Base-by-base conservation (phyloP, 2,888 invertebrate genomes). In the Venusia cambrica region DNA sequence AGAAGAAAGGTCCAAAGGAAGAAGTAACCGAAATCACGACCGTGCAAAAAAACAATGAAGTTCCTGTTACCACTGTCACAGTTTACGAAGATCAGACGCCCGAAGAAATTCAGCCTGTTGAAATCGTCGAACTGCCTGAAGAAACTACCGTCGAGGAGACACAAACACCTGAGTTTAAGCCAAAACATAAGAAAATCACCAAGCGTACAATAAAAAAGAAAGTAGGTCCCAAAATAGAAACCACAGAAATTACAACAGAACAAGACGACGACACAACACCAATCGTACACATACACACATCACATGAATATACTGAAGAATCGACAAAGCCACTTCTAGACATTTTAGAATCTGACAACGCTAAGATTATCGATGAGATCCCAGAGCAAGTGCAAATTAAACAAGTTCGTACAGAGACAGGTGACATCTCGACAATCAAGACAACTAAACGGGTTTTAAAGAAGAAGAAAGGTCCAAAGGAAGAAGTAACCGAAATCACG, bases 131-230 rank as follows among this genome's bases (percentile, higher is more conserved):
- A 3, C 6, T 10, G 1, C 5, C 20, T 0, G 66, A 62, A 31
- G 49, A 57, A 8, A 62, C 68, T 0, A 45, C 54, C 0, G 47
- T 65, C 3, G 70, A 77, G 37, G 80, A 84, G 37, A 51, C 70
- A 1, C 57, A 65, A 2, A 32, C 43, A 1, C 37, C 44, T 0
- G 50, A 55, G 7, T 53, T 56, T 50, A 57, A 52, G 43, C 65
- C 51, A 21, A 58, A 14, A 57, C 56, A 47, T 36, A 75, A 58
- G 59, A 40, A 14, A 11, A 25, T 31, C 7, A 45, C 35, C 2
- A 34, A 27, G 10, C 32, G 34, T 5, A 30, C 21, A 1, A 36
- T 36, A 4, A 58, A 26, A 34, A 81, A 71, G 46, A 60, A 59
- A 19, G 62, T 62, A 38, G 69, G 65, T 27, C 67, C 49, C 0